Base-by-base conservation (phyloP, 2,797 vertebrate genomes). In the Sardinella longiceps region DNA sequence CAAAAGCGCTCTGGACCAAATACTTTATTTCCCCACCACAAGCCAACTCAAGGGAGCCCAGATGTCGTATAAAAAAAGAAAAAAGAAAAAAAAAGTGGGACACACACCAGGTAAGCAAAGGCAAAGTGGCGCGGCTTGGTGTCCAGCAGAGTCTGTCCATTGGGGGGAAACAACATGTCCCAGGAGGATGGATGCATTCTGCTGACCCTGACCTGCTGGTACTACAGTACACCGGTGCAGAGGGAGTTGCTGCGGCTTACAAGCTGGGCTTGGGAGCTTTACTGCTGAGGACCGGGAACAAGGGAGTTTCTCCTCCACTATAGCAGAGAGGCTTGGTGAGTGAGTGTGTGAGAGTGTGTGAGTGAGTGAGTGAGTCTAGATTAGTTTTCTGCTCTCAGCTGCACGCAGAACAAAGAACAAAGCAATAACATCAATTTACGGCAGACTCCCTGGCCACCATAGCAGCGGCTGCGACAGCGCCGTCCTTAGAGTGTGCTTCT, bases 381-480 rank as follows among this genome's bases (percentile, higher is more conserved):
- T 77, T 77, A 77, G 70, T 39, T 14, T 70, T 37, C 14, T 70
- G 15, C 14, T 70, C 9, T 70, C 70, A 0, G 37, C 70, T 20
- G 20, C 70, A 77, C 37, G 15, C 33, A 20, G 18, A 39, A 4
- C 46, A 48, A 48, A 48, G 46, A 48, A 15, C 37, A 77, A 43
- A 77, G 70, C 37, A 43, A 43, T 77, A 77, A 39, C 70, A 6
- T 39, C 70, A 77, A 77, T 39, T 39, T 43, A 39, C 5, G 33
- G 18, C 20, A 23, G 33, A 43, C 70, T 77, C 33, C 70, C 70
- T 20, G 33, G 70, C 70, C 18, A 39, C 18, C 18, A 23, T 37
- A 23, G 37, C 37, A 2, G 2, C 6, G 86, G 89, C 90, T 80
- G 15, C 84, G 85, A 83, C 89, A 33, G 6, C 7, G 30, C 3